These are phyloP conservation scores for Gallirallus australis DNA, from an alignment of 2,797 vertebrate genomes.

Conservation along the genomic window DNA sequence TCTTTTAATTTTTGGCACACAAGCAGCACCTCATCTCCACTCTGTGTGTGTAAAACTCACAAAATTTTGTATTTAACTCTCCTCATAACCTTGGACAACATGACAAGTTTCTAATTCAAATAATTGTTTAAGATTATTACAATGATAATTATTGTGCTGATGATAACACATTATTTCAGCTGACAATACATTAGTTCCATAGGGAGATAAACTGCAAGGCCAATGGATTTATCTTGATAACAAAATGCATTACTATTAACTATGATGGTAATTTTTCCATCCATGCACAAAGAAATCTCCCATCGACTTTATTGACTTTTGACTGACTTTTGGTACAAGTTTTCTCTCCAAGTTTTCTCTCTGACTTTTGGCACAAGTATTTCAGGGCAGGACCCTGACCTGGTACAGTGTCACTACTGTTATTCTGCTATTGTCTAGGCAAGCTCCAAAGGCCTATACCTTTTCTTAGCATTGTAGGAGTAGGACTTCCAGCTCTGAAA, in stretches of 20 bases:
- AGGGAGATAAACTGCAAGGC: constrained; percentile 48
- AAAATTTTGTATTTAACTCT: not conserved
- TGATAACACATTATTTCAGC: constrained; percentile 41
- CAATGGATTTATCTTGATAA: constrained; percentile 40
- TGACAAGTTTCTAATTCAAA: constrained; percentile 36
- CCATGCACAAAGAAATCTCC: not conserved
- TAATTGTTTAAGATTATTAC: constrained; percentile 34
- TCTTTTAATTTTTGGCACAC: not conserved
- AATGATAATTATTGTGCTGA: constrained; percentile 36
- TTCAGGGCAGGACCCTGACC: not conserved
- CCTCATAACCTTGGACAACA: constrained; percentile 7
- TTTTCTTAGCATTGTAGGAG: not conserved
- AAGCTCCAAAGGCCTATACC: not conserved
- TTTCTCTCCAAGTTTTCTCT: not conserved
- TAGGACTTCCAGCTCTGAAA: not conserved
- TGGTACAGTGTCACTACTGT: accelerated
- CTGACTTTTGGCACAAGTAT: not conserved
- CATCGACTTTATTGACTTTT: constrained; percentile 21
- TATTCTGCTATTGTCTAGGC: not conserved
- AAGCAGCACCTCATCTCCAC: not conserved
- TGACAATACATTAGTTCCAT: constrained; percentile 43
- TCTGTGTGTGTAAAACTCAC: not conserved
- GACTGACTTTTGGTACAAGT: not conserved
- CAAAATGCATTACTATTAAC: constrained; percentile 29
- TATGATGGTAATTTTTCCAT: constrained; percentile 3